Evolutionary conservation across 2,113 vertebrate species (phyloP), one percentile per base, ranked within the genome.

Genomic region (Laterallus jamaicensis): DNA sequence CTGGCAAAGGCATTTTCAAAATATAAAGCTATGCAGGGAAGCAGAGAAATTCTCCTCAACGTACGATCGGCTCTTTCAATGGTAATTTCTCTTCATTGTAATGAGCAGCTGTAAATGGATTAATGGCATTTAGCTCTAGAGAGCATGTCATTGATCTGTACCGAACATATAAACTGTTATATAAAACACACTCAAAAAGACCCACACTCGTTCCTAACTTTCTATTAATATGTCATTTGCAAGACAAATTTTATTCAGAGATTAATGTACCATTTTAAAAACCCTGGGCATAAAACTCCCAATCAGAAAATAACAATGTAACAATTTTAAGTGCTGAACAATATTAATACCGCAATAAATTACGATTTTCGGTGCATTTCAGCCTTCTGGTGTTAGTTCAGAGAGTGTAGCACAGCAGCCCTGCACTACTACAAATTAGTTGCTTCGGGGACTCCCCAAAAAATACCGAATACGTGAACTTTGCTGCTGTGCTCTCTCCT

Each of bases 41-140:
- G 85, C 31, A 89, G 62, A 86, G 67, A 68, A 95, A 97, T 97
- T 94, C 47, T 96, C 60, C 40, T 95, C 77, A 79, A 91, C 17
- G 11, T 95, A 89, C 3, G 28, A 69, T 71, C 42, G 55, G 66
- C 91, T 95, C 82, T 95, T 97, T 86, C 87, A 82, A 24, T 50
- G 79, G 92, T 84, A 97, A 96, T 97, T 97, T 97, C 89, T 97
- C 76, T 97, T 98, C 59, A 85, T 92, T 97, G 85, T 63, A 93
- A 69, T 70, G 66, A 92, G 86, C 6, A 47, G 62, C 40, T 92
- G 92, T 96, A 97, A 98, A 97, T 93, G 92, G 90, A 97, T 97
- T 97, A 97, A 97, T 85, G 82, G 90, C 80, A 97, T 82, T 97
- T 93, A 97, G 93, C 88, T 95, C 74, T 90, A 90, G 67, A 97